Conservation (phyloP, 2,113 vertebrate genomes). For the Geothlypis trichas region DNA sequence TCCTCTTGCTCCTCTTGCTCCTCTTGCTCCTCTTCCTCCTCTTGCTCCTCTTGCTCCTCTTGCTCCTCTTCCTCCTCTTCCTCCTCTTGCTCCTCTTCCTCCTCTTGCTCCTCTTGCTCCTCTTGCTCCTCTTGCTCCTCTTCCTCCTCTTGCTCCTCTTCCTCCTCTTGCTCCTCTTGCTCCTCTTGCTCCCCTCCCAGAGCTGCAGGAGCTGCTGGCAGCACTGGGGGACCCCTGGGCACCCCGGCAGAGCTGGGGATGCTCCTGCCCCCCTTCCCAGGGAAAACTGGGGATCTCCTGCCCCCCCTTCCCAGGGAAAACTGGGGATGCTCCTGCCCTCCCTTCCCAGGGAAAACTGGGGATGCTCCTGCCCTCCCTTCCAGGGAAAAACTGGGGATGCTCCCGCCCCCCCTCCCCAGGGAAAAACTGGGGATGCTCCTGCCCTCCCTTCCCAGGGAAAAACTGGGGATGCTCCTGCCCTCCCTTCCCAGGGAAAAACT, state of each 20-base stretch:
- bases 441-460: no score
- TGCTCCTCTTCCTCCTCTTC: background rate
- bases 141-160: no score
- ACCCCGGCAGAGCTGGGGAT: background rate
- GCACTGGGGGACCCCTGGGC: rapidly evolving
- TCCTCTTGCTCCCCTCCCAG: background rate
- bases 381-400: background rate
- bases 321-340: background rate
- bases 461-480: background rate
- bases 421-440: background rate
- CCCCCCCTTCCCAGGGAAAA: no score
- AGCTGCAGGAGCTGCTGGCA: background rate
- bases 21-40: background rate
- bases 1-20: background rate
- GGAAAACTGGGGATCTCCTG: background rate
- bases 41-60: background rate
- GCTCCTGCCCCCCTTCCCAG: background rate
- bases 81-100: no score
- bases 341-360: background rate
- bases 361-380: background rate
- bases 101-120: background rate
- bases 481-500: background rate
- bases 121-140: no score
- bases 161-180: background rate
- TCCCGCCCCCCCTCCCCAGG: background rate